phyloP scores from a whole-genome alignment of 2,113 vertebrate genomes.

The Brienomyrus longianalis region DNA sequence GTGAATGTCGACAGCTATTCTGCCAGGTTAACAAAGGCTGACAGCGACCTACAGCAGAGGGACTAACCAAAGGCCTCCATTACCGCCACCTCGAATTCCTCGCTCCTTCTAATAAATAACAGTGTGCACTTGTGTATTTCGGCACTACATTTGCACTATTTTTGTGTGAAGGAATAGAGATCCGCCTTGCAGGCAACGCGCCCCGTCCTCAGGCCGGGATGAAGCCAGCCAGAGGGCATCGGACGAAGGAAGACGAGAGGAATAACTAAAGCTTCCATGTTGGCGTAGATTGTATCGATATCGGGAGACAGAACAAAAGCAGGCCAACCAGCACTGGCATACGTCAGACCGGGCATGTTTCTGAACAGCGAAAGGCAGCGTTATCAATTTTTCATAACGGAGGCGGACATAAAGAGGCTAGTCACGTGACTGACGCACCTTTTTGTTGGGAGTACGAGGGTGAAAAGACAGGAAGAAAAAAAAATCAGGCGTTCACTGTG shows the following conservation, averaged over 20 bases:
- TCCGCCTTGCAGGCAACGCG: background rate
- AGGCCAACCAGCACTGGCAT: background rate
- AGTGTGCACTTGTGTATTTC: background rate
- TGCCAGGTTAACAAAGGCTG: background rate
- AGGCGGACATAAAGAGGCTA: background rate
- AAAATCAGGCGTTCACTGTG: constrained; percentile 56
- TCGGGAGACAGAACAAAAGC: background rate
- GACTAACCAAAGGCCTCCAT: background rate
- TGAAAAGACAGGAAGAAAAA: constrained; percentile 32
- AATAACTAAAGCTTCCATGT: constrained; percentile 51
- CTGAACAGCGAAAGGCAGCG: background rate
- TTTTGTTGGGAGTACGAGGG: background rate
- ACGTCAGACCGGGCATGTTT: background rate
- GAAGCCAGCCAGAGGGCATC: background rate
- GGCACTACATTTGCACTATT: too few relatives aligned
- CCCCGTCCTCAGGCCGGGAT: background rate
- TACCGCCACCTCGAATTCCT: background rate
- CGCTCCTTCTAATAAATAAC: background rate
- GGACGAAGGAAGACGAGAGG: background rate
- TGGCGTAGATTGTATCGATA: background rate
- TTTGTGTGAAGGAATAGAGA: background rate
- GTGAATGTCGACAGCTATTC: background rate
- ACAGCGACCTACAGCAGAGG: background rate
- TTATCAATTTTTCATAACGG: background rate
- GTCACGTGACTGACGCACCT: background rate